Evolutionary conservation across 1,140 invertebrate genomes (phyloP).

Genomic region (Pachyrhynchus sulphureomaculatus): DNA sequence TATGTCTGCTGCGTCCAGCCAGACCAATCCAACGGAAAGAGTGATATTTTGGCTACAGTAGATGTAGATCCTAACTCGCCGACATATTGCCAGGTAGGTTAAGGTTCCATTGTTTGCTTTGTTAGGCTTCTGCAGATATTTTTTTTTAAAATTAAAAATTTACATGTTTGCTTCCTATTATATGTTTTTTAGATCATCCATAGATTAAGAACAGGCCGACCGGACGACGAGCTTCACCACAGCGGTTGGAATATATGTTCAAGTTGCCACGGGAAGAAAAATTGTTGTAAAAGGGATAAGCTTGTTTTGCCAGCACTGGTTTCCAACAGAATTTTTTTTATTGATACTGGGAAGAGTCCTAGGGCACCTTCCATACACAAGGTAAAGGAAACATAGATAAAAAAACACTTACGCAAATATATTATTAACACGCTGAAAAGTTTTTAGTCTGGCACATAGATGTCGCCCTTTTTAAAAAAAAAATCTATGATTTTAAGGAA

Average conservation of each 20-base stretch:
- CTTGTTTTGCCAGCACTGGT: slow-evolving; percentile 81
- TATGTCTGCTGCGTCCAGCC: slow-evolving; percentile 87
- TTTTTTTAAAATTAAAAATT: neutral
- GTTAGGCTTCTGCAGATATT: neutral
- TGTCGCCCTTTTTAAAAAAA: too few species aligned
- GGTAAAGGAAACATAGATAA: too few species aligned
- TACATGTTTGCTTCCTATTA: neutral
- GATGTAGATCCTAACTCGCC: slow-evolving; percentile 87
- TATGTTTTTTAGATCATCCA: slow-evolving; percentile 74
- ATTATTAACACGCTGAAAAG: neutral
- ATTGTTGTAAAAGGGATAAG: slow-evolving; percentile 65
- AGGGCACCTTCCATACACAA: slow-evolving; percentile 59
- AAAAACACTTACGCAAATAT: neutral
- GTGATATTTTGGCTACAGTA: slow-evolving; percentile 88
- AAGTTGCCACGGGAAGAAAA: slow-evolving; percentile 65
- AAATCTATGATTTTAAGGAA: too few species aligned
- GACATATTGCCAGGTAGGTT: slow-evolving; percentile 86
- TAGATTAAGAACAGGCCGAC: slow-evolving; percentile 73
- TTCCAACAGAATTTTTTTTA: slow-evolving; percentile 82
- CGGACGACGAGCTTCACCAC: slow-evolving; percentile 92
- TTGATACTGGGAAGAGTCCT: slow-evolving; percentile 76
- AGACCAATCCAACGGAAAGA: slow-evolving; percentile 60
- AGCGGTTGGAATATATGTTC: slow-evolving; percentile 96
- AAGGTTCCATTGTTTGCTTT: neutral
- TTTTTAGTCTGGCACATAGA: too few species aligned